These are phyloP conservation scores for Pemphredon lugubris DNA, from an alignment of 2,888 invertebrate genomes.

Conservation along the genomic window DNA sequence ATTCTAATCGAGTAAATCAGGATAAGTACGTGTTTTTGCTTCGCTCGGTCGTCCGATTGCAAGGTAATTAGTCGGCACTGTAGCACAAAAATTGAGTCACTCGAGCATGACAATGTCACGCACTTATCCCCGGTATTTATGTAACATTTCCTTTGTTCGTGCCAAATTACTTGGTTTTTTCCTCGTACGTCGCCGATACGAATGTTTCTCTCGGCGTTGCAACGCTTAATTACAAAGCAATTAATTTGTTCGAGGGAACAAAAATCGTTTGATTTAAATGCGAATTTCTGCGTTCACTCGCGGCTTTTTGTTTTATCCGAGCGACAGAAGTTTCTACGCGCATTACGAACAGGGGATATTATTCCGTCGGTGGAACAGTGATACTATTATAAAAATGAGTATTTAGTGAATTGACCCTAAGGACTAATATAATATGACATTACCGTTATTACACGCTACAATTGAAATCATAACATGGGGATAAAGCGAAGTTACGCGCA, in stretches of 20 bases:
- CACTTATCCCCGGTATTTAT: slow-evolving; percentile 33
- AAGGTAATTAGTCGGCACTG: slow-evolving; percentile 29
- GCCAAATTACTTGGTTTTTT: slow-evolving; percentile 29
- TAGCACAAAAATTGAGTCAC: slow-evolving; percentile 25
- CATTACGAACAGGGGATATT: no score
- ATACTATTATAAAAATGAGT: no score
- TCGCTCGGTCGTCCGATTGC: slow-evolving; percentile 27
- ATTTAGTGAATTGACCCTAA: no score
- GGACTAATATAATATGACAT: no score
- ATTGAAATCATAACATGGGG: no score
- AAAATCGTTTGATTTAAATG: background rate
- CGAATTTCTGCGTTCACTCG: no score
- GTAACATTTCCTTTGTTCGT: slow-evolving; percentile 35
- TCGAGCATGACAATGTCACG: slow-evolving; percentile 8
- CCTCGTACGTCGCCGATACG: slow-evolving; percentile 24
- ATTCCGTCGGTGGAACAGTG: no score
- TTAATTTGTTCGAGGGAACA: slow-evolving; percentile 9
- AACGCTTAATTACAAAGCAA: slow-evolving; percentile 27
- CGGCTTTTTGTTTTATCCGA: no score
- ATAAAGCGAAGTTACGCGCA: no score
- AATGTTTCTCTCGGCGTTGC: slow-evolving; percentile 1
- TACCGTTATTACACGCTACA: no score
- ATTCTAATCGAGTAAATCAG: slow-evolving; percentile 64
- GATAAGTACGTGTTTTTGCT: slow-evolving; percentile 56
- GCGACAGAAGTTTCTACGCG: no score